Conservation (phyloP, 2,113 vertebrate genomes). For the crab-eating macaque (Macaca fascicularis) region T2T-MFA8v1.1 NC_088395.1:107105001-107105500, state of each 20-base stretch:
- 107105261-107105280: not conserved
- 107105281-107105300: conserved; percentile 9
- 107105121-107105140: conserved; percentile 32
- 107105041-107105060: not conserved
- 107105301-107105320: not conserved
- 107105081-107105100: conserved; percentile 24
- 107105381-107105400: not conserved
- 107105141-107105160: not conserved
- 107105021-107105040: not conserved
- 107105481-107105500: not conserved
- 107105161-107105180: conserved; percentile 47
- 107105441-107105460: not conserved
- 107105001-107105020: conserved; percentile 16
- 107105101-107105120: conserved; percentile 35
- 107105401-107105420: not conserved
- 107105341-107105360: not conserved
- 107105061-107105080: conserved; percentile 40
- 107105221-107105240: not conserved
- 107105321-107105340: not conserved
- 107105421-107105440: not conserved
- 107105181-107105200: conserved; percentile 37
- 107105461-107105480: not conserved
- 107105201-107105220: conserved; percentile 30
- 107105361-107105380: conserved; percentile 7
- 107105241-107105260: conserved; percentile 33